phyloP scores from a whole-genome alignment of 2,113 vertebrate species.

The Petrocephalus microphthalmus region DNA sequence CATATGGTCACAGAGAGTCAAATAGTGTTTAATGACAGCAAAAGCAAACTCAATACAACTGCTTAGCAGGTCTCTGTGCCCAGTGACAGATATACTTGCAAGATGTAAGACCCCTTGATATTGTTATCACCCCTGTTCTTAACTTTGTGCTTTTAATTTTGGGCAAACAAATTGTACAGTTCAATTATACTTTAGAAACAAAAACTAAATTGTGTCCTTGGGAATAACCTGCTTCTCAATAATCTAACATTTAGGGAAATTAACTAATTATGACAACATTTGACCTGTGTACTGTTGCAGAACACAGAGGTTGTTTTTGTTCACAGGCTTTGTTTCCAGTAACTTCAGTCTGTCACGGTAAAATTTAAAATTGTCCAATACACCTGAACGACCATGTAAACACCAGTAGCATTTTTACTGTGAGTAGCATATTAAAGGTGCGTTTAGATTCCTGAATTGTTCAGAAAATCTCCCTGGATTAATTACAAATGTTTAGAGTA shows the following conservation, averaged over 20 bases:
- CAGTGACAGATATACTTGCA: neutral
- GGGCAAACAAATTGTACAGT: neutral
- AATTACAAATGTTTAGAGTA: neutral
- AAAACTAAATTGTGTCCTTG: neutral
- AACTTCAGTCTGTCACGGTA: too few species aligned
- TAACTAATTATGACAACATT: too few species aligned
- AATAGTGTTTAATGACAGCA: neutral
- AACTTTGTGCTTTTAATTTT: neutral
- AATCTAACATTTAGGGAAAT: too few species aligned
- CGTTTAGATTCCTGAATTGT: neutral
- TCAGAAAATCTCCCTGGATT: neutral
- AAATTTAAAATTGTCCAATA: neutral
- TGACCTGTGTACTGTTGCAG: too few species aligned
- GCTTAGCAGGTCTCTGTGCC: neutral
- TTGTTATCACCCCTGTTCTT: neutral
- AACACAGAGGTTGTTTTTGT: too few species aligned
- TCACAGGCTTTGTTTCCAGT: too few species aligned
- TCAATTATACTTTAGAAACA: neutral
- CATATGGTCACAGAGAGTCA: neutral
- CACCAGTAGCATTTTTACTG: neutral
- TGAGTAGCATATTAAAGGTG: neutral
- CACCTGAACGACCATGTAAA: neutral
- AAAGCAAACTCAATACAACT: neutral
- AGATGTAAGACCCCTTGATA: neutral
- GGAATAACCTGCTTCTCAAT: too few species aligned